Base-by-base conservation (phyloP, 2,797 vertebrate genomes). In the Lemur catta region DNA sequence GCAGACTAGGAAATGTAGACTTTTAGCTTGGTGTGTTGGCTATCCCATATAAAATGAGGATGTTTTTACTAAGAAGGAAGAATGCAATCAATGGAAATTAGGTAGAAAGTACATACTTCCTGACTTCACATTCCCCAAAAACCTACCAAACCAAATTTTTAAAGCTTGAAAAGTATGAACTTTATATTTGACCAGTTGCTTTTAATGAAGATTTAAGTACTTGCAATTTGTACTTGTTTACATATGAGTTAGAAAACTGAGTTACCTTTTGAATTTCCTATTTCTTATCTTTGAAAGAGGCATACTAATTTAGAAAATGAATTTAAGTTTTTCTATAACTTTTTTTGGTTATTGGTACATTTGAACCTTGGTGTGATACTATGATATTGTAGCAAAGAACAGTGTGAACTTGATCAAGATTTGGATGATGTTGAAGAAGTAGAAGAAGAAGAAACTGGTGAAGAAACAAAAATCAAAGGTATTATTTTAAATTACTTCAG, bases 391-490 rank as follows among this genome's bases (percentile, higher is more conserved):
- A 99, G 99, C 98, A 99, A 99, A 99, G 99, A 99, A 98, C 98
- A 99, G 97, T 99, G 99, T 98, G 99, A 99, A 98, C 99, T 99
- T 98, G 99, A 99, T 59, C 99, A 99, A 98, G 99, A 99, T 98
- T 99, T 99, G 99, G 99, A 99, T 98, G 99, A 99, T 89, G 99
- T 99, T 98, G 99, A 99, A 98, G 99, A 99, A 92, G 99, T 99
- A 96, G 99, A 99, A 97, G 99, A 99, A 93, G 99, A 99, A 98
- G 99, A 99, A 98, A 98, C 99, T 59, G 99, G 99, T 97, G 99
- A 99, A 98, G 99, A 99, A 97, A 99, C 99, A 94, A 99, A 99
- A 98, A 99, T 99, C 98, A 99, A 99, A 99, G 99, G 99, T 99
- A 98, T 84, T 17, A 84, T 79, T 97, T 97, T 97, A 89, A 76